Evolutionary conservation across 2,797 vertebrate species (phyloP).

Genomic region (Phrynocephalus guinanensis): DNA sequence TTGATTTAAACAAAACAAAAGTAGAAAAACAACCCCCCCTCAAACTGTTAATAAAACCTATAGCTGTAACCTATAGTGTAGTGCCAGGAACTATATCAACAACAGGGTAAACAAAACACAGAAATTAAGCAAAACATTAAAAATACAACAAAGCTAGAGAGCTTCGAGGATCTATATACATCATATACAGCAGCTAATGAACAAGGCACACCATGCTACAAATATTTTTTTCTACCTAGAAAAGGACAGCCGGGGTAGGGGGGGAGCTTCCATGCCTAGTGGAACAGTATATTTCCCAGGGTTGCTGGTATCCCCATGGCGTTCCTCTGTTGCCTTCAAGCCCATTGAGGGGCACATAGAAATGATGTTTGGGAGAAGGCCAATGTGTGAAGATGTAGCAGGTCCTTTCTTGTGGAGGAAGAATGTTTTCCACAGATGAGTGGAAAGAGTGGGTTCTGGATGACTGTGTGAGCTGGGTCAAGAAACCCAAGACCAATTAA

Average conservation of each 20-base stretch:
- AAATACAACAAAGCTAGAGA: not conserved
- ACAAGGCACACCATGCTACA: too few species aligned
- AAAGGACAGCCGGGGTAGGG: not conserved
- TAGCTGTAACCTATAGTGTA: too few species aligned
- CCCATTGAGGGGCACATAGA: not conserved
- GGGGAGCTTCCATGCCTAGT: not conserved
- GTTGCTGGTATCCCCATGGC: not conserved
- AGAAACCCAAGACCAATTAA: not conserved
- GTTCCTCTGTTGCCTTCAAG: not conserved
- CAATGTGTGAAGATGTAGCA: not conserved
- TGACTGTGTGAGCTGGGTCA: not conserved
- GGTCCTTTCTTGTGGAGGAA: not conserved
- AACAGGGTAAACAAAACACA: not conserved
- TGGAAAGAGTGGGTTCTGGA: not conserved
- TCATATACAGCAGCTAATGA: not conserved
- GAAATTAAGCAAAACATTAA: not conserved
- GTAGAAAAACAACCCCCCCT: too few species aligned
- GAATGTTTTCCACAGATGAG: not conserved
- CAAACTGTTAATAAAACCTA: too few species aligned
- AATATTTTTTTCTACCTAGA: not conserved
- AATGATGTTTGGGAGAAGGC: not conserved
- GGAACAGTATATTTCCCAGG: not conserved
- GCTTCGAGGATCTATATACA: not conserved
- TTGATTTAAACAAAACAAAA: too few species aligned
- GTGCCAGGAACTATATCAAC: too few species aligned